phyloP scores from a whole-genome alignment of 2,113 vertebrate genomes.

The Alligator sinensis region DNA sequence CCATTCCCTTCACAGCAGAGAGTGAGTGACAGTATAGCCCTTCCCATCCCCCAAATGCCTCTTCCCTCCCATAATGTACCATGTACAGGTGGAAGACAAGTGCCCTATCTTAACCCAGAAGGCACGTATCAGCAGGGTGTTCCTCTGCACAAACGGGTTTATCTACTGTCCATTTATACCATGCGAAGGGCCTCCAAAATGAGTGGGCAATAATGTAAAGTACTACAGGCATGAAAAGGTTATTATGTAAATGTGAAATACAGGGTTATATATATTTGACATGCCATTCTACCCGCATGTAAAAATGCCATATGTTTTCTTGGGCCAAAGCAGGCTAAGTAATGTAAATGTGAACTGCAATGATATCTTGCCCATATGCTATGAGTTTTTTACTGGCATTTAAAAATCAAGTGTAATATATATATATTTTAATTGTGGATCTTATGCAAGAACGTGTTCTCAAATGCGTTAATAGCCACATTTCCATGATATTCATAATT shows the following conservation, averaged over 20 bases:
- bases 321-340: neutral
- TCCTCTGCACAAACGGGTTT: neutral
- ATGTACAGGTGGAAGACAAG: neutral
- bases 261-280: neutral
- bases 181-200: neutral
- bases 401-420: neutral
- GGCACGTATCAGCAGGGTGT: neutral
- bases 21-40: neutral
- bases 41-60: neutral
- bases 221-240: neutral
- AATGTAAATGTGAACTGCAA: neutral
- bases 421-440: neutral
- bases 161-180: accelerated
- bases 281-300: neutral
- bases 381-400: neutral
- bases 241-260: neutral
- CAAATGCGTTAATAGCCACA: neutral
- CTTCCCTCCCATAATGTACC: neutral
- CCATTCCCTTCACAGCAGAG: neutral
- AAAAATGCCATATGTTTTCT: neutral
- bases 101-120: neutral
- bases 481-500: conserved; percentile 31
- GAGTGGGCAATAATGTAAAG: neutral
- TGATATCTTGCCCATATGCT: accelerated
- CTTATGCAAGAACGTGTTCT: neutral